These are phyloP conservation scores for Notiomystis cincta DNA, from an alignment of 2,113 vertebrate genomes.

Conservation along the genomic window DNA sequence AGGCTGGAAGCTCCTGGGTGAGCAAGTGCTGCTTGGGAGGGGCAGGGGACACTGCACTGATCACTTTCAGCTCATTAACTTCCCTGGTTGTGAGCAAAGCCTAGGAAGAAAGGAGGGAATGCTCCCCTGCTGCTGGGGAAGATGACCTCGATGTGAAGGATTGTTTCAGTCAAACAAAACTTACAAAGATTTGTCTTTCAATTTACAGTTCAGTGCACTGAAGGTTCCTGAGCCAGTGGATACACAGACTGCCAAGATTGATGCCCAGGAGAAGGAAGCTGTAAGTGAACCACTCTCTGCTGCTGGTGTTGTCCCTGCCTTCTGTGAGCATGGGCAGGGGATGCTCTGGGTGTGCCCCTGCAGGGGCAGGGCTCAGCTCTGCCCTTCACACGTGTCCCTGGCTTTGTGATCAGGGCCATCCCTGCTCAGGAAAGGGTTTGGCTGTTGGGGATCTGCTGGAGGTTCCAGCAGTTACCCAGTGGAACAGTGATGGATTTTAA, in stretches of 20 bases:
- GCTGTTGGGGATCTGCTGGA: background rate
- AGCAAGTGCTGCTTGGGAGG: background rate
- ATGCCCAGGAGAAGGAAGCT: conserved; percentile 82
- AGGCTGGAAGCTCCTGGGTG: background rate
- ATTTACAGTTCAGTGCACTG: conserved; percentile 80
- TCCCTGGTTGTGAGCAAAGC: rapidly evolving
- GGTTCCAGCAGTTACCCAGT: background rate
- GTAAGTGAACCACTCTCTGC: conserved; percentile 72
- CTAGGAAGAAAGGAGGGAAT: background rate
- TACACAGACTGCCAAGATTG: conserved; percentile 79
- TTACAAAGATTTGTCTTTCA: background rate
- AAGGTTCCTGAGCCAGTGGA: conserved; percentile 86
- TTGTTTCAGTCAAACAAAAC: background rate
- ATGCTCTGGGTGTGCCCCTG: background rate
- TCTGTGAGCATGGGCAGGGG: background rate
- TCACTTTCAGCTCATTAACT: background rate
- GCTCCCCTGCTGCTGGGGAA: background rate
- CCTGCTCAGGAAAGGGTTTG: background rate
- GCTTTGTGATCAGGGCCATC: background rate
- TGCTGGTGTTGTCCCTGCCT: background rate
- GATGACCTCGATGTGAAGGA: background rate
- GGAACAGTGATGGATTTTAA: background rate
- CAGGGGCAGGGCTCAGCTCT: background rate
- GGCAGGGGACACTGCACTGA: background rate
- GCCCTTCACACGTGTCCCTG: rapidly evolving